Percentiles rank a stretch among this genome's conserved stretches.
Conservation (phyloP, 2,113 vertebrate species). For the Castor canadensis region DNA sequence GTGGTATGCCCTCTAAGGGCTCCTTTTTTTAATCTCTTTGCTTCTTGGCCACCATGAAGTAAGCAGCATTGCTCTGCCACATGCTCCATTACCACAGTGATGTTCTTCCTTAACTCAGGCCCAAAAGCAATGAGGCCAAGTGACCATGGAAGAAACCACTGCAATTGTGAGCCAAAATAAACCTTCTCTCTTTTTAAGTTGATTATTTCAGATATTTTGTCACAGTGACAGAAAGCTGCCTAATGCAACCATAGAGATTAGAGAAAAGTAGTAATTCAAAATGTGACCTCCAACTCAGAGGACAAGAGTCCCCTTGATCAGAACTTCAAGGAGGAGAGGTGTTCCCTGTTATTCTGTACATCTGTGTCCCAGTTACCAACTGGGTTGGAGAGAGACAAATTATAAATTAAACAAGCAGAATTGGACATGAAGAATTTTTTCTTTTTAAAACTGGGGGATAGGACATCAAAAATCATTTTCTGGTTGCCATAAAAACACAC, state of each 20-base stretch:
- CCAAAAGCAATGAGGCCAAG: background rate
- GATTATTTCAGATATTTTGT: background rate
- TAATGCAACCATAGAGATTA: background rate
- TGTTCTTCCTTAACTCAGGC: no score
- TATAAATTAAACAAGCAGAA: background rate
- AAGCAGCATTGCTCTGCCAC: no score
- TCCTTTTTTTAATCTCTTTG: background rate
- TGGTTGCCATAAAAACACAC: background rate
- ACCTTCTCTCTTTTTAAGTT: background rate
- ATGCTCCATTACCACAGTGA: background rate
- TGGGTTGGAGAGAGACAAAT: background rate
- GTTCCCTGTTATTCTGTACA: background rate
- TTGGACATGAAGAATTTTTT: background rate
- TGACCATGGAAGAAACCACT: background rate
- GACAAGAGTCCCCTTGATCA: background rate
- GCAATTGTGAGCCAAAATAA: background rate
- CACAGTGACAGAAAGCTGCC: background rate
- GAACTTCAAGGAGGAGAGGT: background rate
- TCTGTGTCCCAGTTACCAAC: background rate
- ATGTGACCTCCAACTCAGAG: background rate
- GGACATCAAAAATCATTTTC: background rate
- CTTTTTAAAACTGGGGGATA: background rate
- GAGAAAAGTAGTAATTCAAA: background rate
- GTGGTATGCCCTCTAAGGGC: background rate
- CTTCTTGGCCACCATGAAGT: background rate